A percentile compares a stretch with the other conserved stretches of the same genome.
These are phyloP conservation scores for Morpho deidamia DNA, from an alignment of 2,888 invertebrate species.

Conservation along the genomic window DNA sequence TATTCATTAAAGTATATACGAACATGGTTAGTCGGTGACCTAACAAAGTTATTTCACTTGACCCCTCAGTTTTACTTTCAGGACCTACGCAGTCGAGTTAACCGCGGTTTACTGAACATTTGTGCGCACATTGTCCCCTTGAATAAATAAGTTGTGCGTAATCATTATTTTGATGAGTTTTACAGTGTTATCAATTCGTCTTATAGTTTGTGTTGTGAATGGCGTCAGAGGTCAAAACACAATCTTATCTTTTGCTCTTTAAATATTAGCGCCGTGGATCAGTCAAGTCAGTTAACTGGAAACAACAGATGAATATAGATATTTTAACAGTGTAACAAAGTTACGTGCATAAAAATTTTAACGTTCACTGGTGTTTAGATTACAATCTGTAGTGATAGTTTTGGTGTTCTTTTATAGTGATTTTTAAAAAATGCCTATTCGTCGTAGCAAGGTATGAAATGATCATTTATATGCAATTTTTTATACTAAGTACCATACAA, in stretches of 20 bases:
- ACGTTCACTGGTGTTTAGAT: constrained; percentile 20
- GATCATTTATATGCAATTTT: too few species aligned
- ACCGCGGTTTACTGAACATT: constrained; percentile 28
- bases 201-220: constrained; percentile 64
- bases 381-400: constrained; percentile 25
- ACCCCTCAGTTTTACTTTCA: constrained; percentile 39
- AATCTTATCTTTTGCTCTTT: constrained; percentile 71
- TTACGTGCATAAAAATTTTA: constrained; percentile 11
- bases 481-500: too few species aligned
- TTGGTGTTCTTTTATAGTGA: constrained; percentile 28
- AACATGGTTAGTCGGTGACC: constrained; percentile 51
- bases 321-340: constrained; percentile 34
- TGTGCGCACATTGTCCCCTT: constrained; percentile 39
- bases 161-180: constrained; percentile 63
- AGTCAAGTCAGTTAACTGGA: constrained; percentile 67
- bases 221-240: constrained; percentile 64
- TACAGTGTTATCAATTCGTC: constrained; percentile 53
- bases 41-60: constrained; percentile 51
- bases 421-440: constrained; percentile 59
- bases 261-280: constrained; percentile 71
- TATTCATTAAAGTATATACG: constrained; percentile 64
- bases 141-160: constrained; percentile 44
- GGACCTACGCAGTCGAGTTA: constrained; percentile 37
- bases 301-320: constrained; percentile 54
- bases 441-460: constrained; percentile 63